These are phyloP conservation scores for Eubasilissa splendida DNA, from an alignment of 2,888 invertebrate species.

Conservation along the genomic window DNA sequence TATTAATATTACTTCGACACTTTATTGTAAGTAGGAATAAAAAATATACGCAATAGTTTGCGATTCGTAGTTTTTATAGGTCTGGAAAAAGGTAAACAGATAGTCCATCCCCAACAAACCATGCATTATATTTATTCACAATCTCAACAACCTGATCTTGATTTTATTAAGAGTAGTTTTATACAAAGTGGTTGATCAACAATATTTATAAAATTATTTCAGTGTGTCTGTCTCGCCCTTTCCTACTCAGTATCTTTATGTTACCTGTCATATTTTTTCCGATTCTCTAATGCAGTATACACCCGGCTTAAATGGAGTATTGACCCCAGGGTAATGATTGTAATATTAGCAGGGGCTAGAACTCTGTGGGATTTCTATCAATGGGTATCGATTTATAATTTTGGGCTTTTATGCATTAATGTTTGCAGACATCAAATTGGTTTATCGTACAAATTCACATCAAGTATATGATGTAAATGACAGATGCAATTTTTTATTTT, in stretches of 20 bases:
- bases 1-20: too few species aligned
- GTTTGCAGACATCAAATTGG: background rate
- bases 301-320: conserved; percentile 25
- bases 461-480: too few species aligned
- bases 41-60: background rate
- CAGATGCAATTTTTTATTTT: too few species aligned
- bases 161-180: background rate
- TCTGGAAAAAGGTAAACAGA: background rate
- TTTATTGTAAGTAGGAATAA: too few species aligned
- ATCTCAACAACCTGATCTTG: background rate
- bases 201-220: too few species aligned
- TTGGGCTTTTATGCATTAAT: background rate
- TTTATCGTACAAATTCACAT: too few species aligned
- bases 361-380: conserved; percentile 1
- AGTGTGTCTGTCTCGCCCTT: background rate
- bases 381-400: background rate
- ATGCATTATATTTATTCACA: conserved; percentile 40
- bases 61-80: background rate
- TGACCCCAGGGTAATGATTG: conserved; percentile 20
- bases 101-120: conserved; percentile 36
- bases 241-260: conserved; percentile 1
- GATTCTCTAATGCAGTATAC: background rate
- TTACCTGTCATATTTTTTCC: background rate
- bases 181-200: too few species aligned
- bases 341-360: conserved; percentile 12